phyloP scores from a whole-genome alignment of 1,140 invertebrate genomes.

The Cephus cinctus region DNA sequence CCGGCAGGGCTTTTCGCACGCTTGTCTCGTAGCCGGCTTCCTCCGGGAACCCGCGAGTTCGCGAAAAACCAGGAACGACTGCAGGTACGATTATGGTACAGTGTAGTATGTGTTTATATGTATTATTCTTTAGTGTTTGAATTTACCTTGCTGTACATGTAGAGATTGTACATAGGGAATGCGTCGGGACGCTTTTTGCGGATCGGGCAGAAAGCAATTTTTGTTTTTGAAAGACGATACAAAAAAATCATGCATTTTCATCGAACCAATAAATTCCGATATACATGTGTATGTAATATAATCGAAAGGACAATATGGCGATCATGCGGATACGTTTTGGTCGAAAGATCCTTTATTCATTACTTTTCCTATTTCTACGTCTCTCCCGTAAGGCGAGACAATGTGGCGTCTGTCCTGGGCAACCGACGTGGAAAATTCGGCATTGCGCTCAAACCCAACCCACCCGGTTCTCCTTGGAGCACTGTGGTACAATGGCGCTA shows the following conservation, averaged over 20 bases:
- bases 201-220: constrained; percentile 14
- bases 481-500: not conserved
- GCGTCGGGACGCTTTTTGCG: too few species aligned
- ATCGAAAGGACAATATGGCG: constrained; percentile 9
- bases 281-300: constrained; percentile 27
- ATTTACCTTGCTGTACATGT: too few species aligned
- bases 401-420: constrained; percentile 28
- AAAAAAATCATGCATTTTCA: constrained; percentile 21
- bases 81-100: too few species aligned
- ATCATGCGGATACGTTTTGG: not conserved
- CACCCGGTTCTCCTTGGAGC: not conserved
- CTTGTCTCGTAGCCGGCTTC: constrained; percentile 30
- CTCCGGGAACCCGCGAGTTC: constrained; percentile 17
- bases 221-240: not conserved
- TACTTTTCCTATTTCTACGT: too few species aligned
- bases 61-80: constrained; percentile 16
- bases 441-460: constrained; percentile 32
- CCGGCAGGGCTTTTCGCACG: constrained; percentile 35
- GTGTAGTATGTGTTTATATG: too few species aligned
- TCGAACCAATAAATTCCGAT: constrained; percentile 14
- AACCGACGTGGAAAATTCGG: constrained; percentile 33
- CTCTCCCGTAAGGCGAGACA: constrained; percentile 20
- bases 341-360: not conserved
- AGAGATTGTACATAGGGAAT: too few species aligned
- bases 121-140: too few species aligned